Evolutionary conservation across 2,797 vertebrate genomes (phyloP).

Genomic region (Pangasius larnaudii): DNA sequence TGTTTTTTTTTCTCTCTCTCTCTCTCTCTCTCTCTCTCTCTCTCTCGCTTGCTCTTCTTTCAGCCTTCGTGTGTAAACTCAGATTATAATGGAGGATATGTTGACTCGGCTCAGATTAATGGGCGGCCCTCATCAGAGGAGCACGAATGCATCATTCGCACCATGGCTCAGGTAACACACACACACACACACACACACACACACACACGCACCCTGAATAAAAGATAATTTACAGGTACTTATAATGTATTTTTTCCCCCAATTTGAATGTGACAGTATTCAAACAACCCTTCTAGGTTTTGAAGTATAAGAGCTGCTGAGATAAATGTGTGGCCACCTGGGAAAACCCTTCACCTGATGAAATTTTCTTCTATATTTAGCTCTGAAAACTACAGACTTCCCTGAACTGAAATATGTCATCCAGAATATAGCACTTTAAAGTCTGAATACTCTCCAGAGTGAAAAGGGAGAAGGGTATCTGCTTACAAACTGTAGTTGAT

Average conservation of each 20-base stretch:
- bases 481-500: not conserved
- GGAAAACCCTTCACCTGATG: not conserved
- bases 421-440: not conserved
- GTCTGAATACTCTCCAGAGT: no score
- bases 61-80: conserved; percentile 47
- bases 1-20: not conserved
- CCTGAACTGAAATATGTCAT: not conserved
- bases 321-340: not conserved
- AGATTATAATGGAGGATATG: conserved; percentile 79
- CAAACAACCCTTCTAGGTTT: not conserved
- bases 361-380: not conserved
- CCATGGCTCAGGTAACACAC: conserved; percentile 89
- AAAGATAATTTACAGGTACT: not conserved
- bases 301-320: not conserved
- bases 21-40: conserved; percentile 21
- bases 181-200: not conserved
- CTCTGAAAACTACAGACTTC: not conserved
- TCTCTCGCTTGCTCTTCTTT: not conserved
- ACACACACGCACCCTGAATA: conserved; percentile 3
- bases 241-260: not conserved
- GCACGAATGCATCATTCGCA: conserved; percentile 84
- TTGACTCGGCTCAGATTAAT: conserved; percentile 71
- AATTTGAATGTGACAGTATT: not conserved
- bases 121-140: conserved; percentile 81
- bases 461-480: no score